Percentiles rank a stretch among this genome's conserved stretches.
Conservation (phyloP, 2,113 vertebrate species). For the Columba livia region DNA sequence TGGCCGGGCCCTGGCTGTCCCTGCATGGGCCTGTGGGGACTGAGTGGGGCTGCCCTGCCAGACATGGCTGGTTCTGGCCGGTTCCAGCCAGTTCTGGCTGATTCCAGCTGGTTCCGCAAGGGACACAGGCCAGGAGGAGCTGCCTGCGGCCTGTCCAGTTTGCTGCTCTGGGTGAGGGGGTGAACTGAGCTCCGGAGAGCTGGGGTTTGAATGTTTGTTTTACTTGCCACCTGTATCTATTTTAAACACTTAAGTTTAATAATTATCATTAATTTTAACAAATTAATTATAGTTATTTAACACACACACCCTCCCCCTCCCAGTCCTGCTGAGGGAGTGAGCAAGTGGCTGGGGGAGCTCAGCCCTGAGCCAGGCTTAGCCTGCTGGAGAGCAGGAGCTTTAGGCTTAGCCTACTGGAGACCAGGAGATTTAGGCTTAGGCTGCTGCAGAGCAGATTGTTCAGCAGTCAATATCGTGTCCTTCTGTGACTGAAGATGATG, state of each 20-base stretch:
- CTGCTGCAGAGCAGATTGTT: rapidly evolving
- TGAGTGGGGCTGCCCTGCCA: rapidly evolving
- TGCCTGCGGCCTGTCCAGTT: too few relatives aligned
- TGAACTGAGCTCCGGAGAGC: background rate
- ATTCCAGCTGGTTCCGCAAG: background rate
- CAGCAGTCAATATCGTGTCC: too few relatives aligned
- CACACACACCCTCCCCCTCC: too few relatives aligned
- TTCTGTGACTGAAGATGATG: background rate
- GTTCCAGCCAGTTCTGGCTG: rapidly evolving
- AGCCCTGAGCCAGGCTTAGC: background rate
- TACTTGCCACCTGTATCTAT: background rate
- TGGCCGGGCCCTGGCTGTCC: rapidly evolving
- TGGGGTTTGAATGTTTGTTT: background rate
- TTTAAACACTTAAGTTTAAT: background rate
- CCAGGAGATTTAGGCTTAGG: background rate
- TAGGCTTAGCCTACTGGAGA: too few relatives aligned
- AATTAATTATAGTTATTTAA: background rate
- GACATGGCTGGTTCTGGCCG: rapidly evolving
- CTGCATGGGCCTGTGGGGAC: background rate
- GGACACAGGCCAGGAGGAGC: background rate
- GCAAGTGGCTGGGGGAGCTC: background rate
- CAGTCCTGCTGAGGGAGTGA: background rate
- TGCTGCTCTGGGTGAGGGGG: rapidly evolving
- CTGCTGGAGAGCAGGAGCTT: too few relatives aligned
- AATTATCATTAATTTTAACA: background rate